These are phyloP conservation scores for Mionectes olivaceus DNA, from an alignment of 2,797 vertebrate genomes.

Conservation along the genomic window DNA sequence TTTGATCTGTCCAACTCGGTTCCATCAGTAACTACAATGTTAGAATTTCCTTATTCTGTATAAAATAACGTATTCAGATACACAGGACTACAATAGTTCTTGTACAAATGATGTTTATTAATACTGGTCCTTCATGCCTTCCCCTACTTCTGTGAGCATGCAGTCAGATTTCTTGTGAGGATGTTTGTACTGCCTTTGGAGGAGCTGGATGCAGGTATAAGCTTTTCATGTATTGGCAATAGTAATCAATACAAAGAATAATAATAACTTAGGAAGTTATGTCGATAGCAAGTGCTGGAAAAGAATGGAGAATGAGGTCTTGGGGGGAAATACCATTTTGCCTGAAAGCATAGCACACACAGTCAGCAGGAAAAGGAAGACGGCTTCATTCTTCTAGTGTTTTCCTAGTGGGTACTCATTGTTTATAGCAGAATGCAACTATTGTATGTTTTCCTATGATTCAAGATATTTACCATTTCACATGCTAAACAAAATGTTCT, in stretches of 20 bases:
- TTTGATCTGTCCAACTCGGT: slow-evolving; percentile 53
- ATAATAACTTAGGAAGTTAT: slow-evolving; percentile 55
- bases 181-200: neutral
- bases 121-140: neutral
- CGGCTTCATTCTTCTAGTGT: slow-evolving; percentile 39
- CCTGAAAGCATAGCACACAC: slow-evolving; percentile 1
- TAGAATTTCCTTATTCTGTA: slow-evolving; percentile 9
- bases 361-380: slow-evolving; percentile 71
- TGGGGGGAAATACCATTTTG: slow-evolving; percentile 63
- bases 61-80: neutral
- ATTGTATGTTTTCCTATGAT: slow-evolving; percentile 45
- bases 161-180: neutral
- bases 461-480: slow-evolving; percentile 19
- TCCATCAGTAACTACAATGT: neutral
- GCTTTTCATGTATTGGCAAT: neutral
- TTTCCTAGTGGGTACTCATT: slow-evolving; percentile 56
- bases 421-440: slow-evolving; percentile 55
- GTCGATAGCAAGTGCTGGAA: neutral
- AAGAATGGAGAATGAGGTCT: slow-evolving; percentile 25
- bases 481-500: slow-evolving; percentile 43
- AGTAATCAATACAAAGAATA: slow-evolving; percentile 26
- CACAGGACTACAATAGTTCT: neutral
- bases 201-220: neutral
- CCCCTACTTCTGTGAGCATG: neutral
- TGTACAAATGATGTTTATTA: neutral